phyloP scores from a whole-genome alignment of 2,888 invertebrate genomes.

The Hirtodrosophila cameraria region DNA sequence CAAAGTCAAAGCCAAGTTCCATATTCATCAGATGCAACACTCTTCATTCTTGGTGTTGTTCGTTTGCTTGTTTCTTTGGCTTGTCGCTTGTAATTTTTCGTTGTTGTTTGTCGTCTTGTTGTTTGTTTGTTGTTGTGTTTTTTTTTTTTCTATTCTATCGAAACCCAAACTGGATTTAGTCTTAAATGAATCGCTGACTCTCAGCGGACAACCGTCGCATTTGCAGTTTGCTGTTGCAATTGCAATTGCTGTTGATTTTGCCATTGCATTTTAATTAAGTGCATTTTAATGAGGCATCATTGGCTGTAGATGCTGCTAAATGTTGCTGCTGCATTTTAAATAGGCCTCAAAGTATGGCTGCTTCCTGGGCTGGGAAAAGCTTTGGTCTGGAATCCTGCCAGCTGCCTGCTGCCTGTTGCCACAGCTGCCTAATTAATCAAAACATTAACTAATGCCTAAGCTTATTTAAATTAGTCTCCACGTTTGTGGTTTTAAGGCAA shows the following conservation, averaged over 20 bases:
- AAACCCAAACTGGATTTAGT: constrained; percentile 78
- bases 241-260: constrained; percentile 68
- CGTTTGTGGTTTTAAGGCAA: constrained; percentile 49
- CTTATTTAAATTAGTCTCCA: constrained; percentile 63
- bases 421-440: constrained; percentile 39
- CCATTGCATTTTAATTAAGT: constrained; percentile 79
- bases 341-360: constrained; percentile 35
- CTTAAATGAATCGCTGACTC: constrained; percentile 62
- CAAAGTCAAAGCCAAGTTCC: constrained; percentile 82
- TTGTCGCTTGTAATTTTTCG: constrained; percentile 77
- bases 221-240: constrained; percentile 30
- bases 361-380: constrained; percentile 45
- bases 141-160: constrained; percentile 76
- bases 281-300: constrained; percentile 76
- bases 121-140: constrained; percentile 46
- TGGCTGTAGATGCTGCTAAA: constrained; percentile 35
- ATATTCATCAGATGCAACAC: constrained; percentile 82
- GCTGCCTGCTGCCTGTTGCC: too few relatives aligned
- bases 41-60: constrained; percentile 77
- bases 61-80: constrained; percentile 63
- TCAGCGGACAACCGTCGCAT: constrained; percentile 45
- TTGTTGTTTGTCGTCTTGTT: constrained; percentile 44
- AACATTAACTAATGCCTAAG: constrained; percentile 49
- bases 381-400: neutral
- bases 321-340: constrained; percentile 59